Base-by-base conservation (phyloP, 2,113 vertebrate species). In the Sinocyclocheilus maitianheensis region DNA sequence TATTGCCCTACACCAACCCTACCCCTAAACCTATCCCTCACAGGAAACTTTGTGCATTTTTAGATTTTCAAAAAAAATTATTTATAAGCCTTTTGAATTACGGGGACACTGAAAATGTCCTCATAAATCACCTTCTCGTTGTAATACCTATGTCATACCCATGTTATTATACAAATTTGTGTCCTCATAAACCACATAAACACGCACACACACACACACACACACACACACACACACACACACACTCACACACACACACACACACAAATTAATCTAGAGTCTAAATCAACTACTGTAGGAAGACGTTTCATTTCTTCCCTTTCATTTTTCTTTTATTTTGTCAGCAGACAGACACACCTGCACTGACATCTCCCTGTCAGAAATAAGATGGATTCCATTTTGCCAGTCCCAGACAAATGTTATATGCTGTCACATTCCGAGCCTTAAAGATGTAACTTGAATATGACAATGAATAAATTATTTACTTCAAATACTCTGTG, bases 331-430 rank as follows among this genome's bases (percentile, higher is more conserved):
- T 24, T 55, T 37, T 77, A 53, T 53, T 53, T 77, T 74, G 46
- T 58, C 81, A 37, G 30, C 48, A 83, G 81, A 83, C 65, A 74
- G 48, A 83, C 46, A 82, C 80, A 82, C 40, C 26, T 69, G 26
- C 30, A 83, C 30, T 55, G 55, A 79, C 55, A 62, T n/a, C 5
- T n/a, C 34, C 34, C 26, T 62, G 67, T 74, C 81, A 72, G 51
- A 72, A 83, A 58, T 65, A 83, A 74, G 26, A 83, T 83, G 34
- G 20, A 82, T 58, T 55, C 26, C 12, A 55, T 83, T 71, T 83
- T 72, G 48, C 46, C 10, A 34, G 40, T 72, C 20, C 43, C 22
- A 71, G 16, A 37, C 46, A 51, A 14, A 71, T 69, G 48, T 22
- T 53, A 72, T n/a, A 55, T 16, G 1, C 80, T 20, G 80, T 34